Evolutionary conservation across 2,797 vertebrate species (phyloP), one percentile per base, ranked within the genome.

Genomic region (Chiropotes sagulatus): DNA sequence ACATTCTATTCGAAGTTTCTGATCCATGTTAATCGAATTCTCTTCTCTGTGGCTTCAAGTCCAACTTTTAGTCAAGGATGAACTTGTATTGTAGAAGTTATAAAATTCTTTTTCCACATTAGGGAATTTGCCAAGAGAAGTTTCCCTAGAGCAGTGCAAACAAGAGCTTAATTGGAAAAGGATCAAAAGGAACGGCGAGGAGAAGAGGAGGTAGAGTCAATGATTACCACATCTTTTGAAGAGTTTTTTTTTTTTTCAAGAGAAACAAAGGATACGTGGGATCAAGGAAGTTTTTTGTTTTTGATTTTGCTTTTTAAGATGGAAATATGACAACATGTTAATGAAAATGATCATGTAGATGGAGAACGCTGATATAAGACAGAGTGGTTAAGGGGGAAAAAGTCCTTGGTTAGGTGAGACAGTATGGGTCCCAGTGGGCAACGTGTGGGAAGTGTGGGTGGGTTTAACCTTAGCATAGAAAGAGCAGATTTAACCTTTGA

Each of bases 211-310:
- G 14, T 20, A 73, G 22, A 85, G 28, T 88, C 54, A 72, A 28
- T 70, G 19, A 52, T 73, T 76, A 48, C 0, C 3, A 78, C 5
- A 61, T 28, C 15, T 52, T 93, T 64, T 88, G 12, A 94, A 97
- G 79, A 88, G 41, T 52, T 96, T 88, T 94, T 44, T 88, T 94
- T 44, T 39, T 57, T 94, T 92, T 95, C n/a, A 95, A 78, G 19
- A 83, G 3, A 19, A 96, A 48, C 44, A 82, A 95, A 94, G 0
- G 2, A 20, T 76, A 88, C 44, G 17, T 39, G 33, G 4, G 26
- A 88, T 94, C 50, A 93, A 96, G 41, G 26, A 44, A 58, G 2
- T 46, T 52, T 88, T 52, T 44, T 36, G 30, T 28, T 72, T 52
- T 50, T 72, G 67, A 8, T 79, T 90, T 95, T 87, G 1, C 46